Percentiles rank a stretch among this genome's conserved stretches.
Conservation (phyloP, 2,888 invertebrate species). For the Hypomecis punctinalis region DNA sequence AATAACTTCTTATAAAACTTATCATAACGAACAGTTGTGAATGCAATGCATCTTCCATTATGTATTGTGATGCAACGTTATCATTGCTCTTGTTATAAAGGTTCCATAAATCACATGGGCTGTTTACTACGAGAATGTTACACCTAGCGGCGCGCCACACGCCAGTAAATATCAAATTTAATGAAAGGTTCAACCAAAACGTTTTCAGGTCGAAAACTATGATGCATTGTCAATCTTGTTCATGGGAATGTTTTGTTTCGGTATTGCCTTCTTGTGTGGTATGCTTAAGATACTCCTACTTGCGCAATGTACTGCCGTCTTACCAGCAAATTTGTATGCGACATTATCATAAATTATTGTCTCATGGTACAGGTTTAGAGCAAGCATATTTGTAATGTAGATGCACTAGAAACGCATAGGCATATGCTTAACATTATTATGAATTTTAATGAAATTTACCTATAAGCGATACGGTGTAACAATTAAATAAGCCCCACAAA, state of each 20-base stretch:
- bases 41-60: conserved; percentile 17
- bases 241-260: conserved; percentile 60
- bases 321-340: conserved; percentile 33
- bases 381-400: conserved; percentile 32
- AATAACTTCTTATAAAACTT: neutral
- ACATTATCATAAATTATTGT: conserved; percentile 44
- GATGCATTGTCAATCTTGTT: conserved; percentile 64
- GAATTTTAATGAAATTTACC: no score
- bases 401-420: conserved; percentile 11
- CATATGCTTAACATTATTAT: neutral
- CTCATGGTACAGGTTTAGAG: conserved; percentile 20
- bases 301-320: conserved; percentile 31
- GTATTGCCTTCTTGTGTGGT: conserved; percentile 27
- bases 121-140: conserved; percentile 48
- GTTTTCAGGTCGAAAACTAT: conserved; percentile 58
- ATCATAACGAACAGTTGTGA: neutral
- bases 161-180: conserved; percentile 68
- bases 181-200: conserved; percentile 64
- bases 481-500: no score
- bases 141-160: conserved; percentile 48
- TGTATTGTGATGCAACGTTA: conserved; percentile 35
- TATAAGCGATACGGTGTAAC: no score
- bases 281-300: conserved; percentile 29
- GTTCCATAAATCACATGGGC: conserved; percentile 53
- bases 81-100: conserved; percentile 42